phyloP scores from a whole-genome alignment of 2,113 vertebrate species.

The Progne subis region DNA sequence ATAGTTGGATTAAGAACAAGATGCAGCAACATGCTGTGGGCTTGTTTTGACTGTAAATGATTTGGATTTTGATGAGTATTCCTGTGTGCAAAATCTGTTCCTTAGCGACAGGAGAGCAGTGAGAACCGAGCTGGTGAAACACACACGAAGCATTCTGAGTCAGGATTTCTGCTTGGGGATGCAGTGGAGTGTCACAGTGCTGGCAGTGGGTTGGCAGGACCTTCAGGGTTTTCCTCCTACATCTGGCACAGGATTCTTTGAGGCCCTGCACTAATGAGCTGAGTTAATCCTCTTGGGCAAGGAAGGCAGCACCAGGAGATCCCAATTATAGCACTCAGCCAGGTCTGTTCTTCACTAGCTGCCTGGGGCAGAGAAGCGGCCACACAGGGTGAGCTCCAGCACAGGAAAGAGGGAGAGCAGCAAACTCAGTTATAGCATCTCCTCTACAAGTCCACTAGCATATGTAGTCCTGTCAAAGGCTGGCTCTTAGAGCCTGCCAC shows the following conservation, averaged over 20 bases:
- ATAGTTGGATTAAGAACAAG: constrained; percentile 33
- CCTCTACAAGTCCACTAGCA: neutral
- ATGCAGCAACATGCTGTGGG: neutral
- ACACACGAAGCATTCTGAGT: neutral
- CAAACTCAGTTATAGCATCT: neutral
- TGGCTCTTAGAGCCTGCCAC: neutral
- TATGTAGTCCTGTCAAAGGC: neutral
- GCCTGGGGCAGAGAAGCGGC: neutral
- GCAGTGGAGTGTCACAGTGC: neutral
- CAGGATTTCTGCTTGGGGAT: neutral
- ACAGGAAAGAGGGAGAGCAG: neutral
- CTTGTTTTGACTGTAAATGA: constrained; percentile 41
- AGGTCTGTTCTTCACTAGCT: neutral
- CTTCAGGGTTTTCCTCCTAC: neutral
- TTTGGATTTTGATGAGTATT: neutral
- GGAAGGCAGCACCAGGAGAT: neutral
- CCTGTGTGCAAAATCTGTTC: constrained; percentile 20
- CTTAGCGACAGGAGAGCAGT: neutral
- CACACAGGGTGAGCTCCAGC: neutral
- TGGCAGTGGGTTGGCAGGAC: neutral
- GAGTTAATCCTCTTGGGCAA: neutral
- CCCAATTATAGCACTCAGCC: neutral
- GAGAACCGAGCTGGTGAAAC: neutral
- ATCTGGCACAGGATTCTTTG: neutral
- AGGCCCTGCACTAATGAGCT: neutral